These are phyloP conservation scores for Chrysomela aeneicollis DNA, from an alignment of 2,888 invertebrate genomes.

Conservation along the genomic window DNA sequence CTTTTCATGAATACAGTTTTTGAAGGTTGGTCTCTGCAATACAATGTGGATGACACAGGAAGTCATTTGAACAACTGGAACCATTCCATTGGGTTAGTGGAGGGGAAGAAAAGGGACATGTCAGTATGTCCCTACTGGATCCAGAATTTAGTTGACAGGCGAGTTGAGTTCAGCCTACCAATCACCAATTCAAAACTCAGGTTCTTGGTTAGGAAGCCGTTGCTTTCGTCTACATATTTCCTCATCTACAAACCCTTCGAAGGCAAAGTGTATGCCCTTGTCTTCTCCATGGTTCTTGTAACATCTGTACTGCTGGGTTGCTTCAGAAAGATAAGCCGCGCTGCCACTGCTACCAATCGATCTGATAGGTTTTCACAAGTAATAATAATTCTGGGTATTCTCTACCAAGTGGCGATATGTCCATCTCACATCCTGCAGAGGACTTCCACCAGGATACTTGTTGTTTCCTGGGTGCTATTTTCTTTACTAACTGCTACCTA, in stretches of 20 bases:
- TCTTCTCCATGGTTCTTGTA: background rate
- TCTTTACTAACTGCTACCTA: slow-evolving; percentile 1
- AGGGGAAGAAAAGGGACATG: slow-evolving; percentile 3
- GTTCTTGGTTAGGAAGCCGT: slow-evolving; percentile 12
- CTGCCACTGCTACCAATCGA: background rate
- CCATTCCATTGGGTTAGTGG: background rate
- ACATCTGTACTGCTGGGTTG: background rate
- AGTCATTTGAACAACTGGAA: slow-evolving; percentile 1
- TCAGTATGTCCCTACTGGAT: slow-evolving; percentile 5
- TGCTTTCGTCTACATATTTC: background rate
- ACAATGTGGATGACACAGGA: background rate
- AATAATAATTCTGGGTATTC: background rate
- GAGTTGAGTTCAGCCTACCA: background rate
- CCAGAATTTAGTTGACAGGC: background rate
- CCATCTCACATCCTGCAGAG: background rate
- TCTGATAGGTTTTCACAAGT: background rate
- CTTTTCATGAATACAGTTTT: background rate
- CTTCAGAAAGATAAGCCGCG: background rate
- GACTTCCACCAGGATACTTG: background rate
- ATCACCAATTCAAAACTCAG: background rate
- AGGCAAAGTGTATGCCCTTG: background rate
- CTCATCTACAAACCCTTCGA: slow-evolving; percentile 1
- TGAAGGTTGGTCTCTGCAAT: slow-evolving; percentile 2
- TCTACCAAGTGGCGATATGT: background rate
- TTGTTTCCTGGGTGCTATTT: slow-evolving; percentile 7